Conservation (phyloP, 2,797 vertebrate species). For the Lagorchestes hirsutus region DNA sequence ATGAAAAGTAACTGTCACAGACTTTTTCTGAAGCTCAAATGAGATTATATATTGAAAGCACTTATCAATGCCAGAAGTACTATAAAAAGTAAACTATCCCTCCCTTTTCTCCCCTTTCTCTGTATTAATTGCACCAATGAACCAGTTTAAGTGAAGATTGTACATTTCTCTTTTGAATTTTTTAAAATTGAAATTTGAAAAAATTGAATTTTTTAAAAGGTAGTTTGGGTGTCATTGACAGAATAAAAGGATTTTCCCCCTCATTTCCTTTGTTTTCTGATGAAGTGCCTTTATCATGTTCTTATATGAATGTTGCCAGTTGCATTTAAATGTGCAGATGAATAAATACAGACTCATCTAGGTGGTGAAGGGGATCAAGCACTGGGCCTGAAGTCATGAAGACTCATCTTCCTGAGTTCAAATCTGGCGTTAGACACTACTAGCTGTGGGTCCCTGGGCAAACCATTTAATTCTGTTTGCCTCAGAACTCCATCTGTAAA, state of each 20-base stretch:
- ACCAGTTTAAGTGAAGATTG: slow-evolving; percentile 1
- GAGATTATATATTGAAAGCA: neutral
- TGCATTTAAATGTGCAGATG: slow-evolving; percentile 5
- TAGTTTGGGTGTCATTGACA: slow-evolving; percentile 3
- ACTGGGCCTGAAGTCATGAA: neutral
- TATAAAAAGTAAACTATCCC: neutral
- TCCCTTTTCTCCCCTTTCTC: neutral
- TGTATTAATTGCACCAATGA: neutral
- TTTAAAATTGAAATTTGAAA: neutral
- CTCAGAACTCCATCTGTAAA: neutral
- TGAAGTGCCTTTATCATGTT: neutral
- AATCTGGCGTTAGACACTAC: neutral
- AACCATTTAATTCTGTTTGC: neutral
- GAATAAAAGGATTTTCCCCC: neutral
- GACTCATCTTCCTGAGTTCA: neutral
- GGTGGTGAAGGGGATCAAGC: neutral
- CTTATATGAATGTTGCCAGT: neutral
- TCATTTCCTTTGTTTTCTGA: slow-evolving; percentile 34
- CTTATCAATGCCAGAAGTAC: neutral
- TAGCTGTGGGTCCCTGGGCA: neutral
- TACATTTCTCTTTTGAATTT: slow-evolving; percentile 2
- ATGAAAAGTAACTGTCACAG: neutral
- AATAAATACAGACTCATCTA: neutral
- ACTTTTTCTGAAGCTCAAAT: neutral
- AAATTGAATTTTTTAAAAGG: neutral